Base-by-base conservation (phyloP, 1,140 invertebrate species). In the Tenebrio molitor region DNA sequence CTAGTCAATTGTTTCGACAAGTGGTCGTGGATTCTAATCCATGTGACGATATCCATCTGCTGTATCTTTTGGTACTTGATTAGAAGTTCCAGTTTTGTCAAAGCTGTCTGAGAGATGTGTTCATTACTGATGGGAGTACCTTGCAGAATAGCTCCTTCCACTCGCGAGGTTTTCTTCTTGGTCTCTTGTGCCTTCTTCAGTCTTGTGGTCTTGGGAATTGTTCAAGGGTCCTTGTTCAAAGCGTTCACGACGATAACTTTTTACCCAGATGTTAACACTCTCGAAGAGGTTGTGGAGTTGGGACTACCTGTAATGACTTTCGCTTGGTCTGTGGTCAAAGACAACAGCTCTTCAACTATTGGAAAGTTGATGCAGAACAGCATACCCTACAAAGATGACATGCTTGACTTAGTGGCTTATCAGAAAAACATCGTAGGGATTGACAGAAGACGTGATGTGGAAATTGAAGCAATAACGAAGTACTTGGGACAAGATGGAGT, bases 1-100 rank as follows among this genome's bases (percentile, higher is more conserved):
- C 79, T 84, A 5, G 83, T 82, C 76, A 44, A 79, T 10, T 76
- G 82, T 36, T 84, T 85, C 36, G 16, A 34, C 10, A 12, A 7
- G 5, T 12, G 2, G 6, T 7, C n/a, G 2, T 39, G 36, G 36
- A 39, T 39, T 12, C 3, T 12, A n/a, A n/a, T 39, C 12, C 12
- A 29, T 25, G 0, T 58, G 7, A 3, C n/a, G 4, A 14, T 25
- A 4, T 1, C 29, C 1, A 6, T 14, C 2, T 25, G 21, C 29
- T 25, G 25, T 2, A 12, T 58, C 1, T 25, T 58, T 29, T 25
- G 21, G 50, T 58, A 29, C 8, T n/a, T n/a, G 3, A n/a, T n/a
- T n/a, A n/a, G n/a, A n/a, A n/a, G n/a, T n/a, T n/a, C n/a, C n/a
- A n/a, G n/a, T n/a, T n/a, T n/a, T n/a, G n/a, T n/a, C n/a, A 39